Percentiles rank a stretch among this genome's conserved stretches.
These are phyloP conservation scores for Percopsis omiscomaycus DNA, from an alignment of 2,797 vertebrate genomes.

Conservation along the genomic window DNA sequence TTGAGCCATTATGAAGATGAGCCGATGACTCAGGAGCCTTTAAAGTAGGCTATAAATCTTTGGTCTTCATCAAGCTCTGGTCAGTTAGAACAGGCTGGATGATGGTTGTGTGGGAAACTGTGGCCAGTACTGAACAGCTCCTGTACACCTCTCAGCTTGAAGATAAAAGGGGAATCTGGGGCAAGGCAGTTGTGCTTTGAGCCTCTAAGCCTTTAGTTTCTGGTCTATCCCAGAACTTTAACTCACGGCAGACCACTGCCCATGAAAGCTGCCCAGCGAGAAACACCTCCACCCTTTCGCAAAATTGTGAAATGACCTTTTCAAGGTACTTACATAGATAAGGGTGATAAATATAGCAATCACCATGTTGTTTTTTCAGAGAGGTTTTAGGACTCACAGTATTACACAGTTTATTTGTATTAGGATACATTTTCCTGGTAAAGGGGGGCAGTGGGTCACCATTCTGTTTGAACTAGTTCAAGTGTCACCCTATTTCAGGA, in stretches of 20 bases:
- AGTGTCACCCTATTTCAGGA: constrained; percentile 25
- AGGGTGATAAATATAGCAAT: neutral
- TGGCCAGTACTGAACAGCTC: neutral
- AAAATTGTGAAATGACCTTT: neutral
- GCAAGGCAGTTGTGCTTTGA: constrained; percentile 33
- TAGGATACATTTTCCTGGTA: constrained; percentile 7
- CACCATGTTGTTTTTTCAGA: too few species aligned
- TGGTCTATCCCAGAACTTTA: neutral
- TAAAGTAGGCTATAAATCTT: too few species aligned
- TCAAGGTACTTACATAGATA: constrained; percentile 9
- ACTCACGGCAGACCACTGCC: neutral
- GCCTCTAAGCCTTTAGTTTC: neutral
- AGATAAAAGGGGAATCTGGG: constrained; percentile 52
- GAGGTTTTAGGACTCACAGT: neutral
- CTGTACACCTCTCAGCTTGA: neutral
- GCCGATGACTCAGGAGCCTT: too few species aligned
- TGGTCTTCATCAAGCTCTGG: constrained; percentile 6
- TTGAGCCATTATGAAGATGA: too few species aligned
- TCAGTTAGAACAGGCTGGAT: neutral
- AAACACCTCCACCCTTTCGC: neutral
- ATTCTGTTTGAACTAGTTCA: constrained; percentile 7
- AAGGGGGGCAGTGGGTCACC: neutral
- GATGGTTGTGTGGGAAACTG: constrained; percentile 9
- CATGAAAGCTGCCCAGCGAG: neutral
- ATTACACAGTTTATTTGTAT: constrained; percentile 7